These are phyloP conservation scores for Anas platyrhynchos DNA, from an alignment of 2,113 vertebrate species.

Conservation along the genomic window DNA sequence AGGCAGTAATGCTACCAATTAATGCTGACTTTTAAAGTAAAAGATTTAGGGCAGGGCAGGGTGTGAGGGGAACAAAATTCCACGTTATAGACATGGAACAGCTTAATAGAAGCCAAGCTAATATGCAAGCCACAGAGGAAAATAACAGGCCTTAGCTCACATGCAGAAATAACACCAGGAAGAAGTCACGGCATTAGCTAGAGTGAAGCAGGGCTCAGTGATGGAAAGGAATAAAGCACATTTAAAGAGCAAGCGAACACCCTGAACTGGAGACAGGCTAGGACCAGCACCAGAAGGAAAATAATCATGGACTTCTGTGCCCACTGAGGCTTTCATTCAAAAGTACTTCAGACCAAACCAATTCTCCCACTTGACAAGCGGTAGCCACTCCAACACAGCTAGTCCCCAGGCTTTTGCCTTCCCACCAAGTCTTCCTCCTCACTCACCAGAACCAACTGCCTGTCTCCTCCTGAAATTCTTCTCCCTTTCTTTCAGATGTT, in stretches of 20 bases:
- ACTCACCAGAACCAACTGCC: background rate
- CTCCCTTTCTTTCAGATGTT: background rate
- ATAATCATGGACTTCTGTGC: background rate
- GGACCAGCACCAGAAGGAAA: background rate
- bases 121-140: background rate
- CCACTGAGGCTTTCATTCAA: background rate
- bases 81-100: background rate
- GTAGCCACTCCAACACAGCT: background rate
- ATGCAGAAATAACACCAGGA: background rate
- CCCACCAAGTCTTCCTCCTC: background rate
- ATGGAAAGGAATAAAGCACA: background rate
- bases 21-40: background rate
- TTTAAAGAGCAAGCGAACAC: background rate
- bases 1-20: background rate
- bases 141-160: background rate
- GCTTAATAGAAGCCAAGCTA: background rate
- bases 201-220: background rate
- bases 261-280: background rate
- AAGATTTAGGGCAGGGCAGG: background rate
- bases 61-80: background rate
- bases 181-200: constrained; percentile 23
- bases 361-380: background rate
- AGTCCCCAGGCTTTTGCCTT: background rate
- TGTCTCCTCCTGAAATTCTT: background rate
- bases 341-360: background rate